Conservation (phyloP, 2,797 vertebrate genomes). For the Rhynchonycteris naso region DNA sequence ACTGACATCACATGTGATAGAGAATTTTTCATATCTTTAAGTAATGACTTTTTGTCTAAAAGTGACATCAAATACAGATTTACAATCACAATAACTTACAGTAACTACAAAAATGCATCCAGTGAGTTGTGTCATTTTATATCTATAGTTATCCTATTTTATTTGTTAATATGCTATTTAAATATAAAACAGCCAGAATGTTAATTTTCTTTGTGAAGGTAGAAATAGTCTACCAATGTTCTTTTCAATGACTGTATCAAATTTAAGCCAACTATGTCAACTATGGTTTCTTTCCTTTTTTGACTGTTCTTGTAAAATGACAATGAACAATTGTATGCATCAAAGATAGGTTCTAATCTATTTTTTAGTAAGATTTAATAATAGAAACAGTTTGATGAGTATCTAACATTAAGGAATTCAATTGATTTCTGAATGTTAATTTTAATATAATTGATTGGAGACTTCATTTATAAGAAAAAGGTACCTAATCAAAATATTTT, state of each 20-base stretch:
- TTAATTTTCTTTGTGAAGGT: background rate
- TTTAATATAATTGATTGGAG: conserved; percentile 33
- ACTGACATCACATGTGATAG: background rate
- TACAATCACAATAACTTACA: background rate
- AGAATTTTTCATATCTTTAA: background rate
- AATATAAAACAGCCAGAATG: background rate
- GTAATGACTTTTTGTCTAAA: background rate
- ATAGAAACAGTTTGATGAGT: background rate
- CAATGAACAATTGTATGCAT: background rate
- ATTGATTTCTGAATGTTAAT: background rate
- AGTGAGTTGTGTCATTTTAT: background rate
- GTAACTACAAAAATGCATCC: background rate
- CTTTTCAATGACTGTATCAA: background rate
- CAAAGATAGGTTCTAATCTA: background rate
- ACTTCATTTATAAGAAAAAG: background rate
- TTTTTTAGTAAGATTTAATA: conserved; percentile 6
- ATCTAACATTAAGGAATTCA: background rate
- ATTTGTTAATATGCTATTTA: background rate
- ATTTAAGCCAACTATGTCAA: background rate
- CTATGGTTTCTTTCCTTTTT: background rate
- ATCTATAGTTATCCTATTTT: background rate
- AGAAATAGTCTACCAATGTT: background rate
- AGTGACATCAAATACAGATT: background rate
- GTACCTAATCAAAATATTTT: conserved; percentile 6
- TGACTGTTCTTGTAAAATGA: background rate